Percentiles rank a stretch among this genome's conserved stretches.
phyloP scores from a whole-genome alignment of 1,140 invertebrate genomes.

The Ephestia elutella region DNA sequence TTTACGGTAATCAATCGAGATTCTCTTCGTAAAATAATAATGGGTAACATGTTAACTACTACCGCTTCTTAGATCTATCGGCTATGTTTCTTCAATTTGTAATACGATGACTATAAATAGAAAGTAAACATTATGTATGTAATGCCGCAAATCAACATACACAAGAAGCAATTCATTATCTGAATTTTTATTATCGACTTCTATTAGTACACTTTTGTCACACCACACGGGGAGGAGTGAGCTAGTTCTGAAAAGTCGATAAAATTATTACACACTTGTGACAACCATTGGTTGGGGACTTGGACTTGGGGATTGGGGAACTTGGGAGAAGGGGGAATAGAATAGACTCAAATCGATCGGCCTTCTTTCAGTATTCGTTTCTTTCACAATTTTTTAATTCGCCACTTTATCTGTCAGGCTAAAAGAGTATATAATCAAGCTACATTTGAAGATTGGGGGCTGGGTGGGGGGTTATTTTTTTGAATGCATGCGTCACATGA shows the following conservation, averaged over 20 bases:
- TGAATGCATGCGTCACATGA: too few species aligned
- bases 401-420: too few species aligned
- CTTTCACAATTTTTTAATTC: too few species aligned
- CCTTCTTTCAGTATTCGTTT: too few species aligned
- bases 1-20: conserved; percentile 24
- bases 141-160: conserved; percentile 4
- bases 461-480: too few species aligned
- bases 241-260: too few species aligned
- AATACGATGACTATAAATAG: not conserved
- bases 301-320: too few species aligned
- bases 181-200: conserved; percentile 8
- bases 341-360: too few species aligned
- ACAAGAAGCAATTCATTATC: too few species aligned
- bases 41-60: conserved; percentile 19
- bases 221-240: conserved; percentile 19
- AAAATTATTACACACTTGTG: conserved; percentile 36
- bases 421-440: too few species aligned
- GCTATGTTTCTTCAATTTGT: conserved; percentile 31
- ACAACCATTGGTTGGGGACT: conserved; percentile 58
- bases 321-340: too few species aligned
- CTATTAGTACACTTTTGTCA: conserved; percentile 14
- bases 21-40: conserved; percentile 15
- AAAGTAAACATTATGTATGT: not conserved
- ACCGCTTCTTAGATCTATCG: conserved; percentile 55
- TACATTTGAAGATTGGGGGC: too few species aligned